Base-by-base conservation (phyloP, 2,888 invertebrate species). In the Meliscaeva auricollis region DNA sequence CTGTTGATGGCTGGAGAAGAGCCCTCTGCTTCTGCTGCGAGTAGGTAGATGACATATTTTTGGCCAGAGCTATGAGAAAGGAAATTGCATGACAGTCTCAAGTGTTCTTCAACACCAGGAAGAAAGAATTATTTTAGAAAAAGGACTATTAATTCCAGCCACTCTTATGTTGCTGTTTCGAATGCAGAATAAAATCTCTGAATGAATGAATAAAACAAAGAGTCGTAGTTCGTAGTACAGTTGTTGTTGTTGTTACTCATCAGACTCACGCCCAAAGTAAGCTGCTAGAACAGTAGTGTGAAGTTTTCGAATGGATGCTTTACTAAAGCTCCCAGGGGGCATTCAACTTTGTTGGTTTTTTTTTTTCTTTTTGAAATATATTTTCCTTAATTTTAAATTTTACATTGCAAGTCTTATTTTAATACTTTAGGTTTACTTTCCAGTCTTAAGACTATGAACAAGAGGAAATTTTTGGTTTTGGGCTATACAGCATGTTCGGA, bases 21-120 rank as follows among this genome's bases (percentile, higher is more conserved):
- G 46, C 62, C 56, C 70, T 60, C 58, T 26, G 38, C 46, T 44
- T 38, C 3, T 22, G 22, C 9, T 3, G 8, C 2, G 17, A 46
- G 17, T 46, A 3, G 46, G 11, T 7, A 46, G 17, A 41, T 66
- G 74, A 76, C 75, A 80, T 35, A 79, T 84, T 75, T n/a, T 75
- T 26, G 38, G 54, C 35, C 20, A 52, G 56, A 69, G 74, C 32
- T 56, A 46, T 66, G 58, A 22, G 13, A 38, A 60, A 46, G 32
- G 56, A 64, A 50, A 70, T 82, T 73, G 62, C 62, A 76, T 64
- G 70, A 38, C 69, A 41, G 64, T 35, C 54, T 38, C 17, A 35
- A 62, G 70, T 41, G 44, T 15, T 22, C 78, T 83, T 50, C 62
- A 74, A 69, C 54, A 83, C 62, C 78, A 78, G 78, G 83, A 83